Base-by-base conservation (phyloP, 2,888 invertebrate genomes). In the Cryptocephalus moraei region DNA sequence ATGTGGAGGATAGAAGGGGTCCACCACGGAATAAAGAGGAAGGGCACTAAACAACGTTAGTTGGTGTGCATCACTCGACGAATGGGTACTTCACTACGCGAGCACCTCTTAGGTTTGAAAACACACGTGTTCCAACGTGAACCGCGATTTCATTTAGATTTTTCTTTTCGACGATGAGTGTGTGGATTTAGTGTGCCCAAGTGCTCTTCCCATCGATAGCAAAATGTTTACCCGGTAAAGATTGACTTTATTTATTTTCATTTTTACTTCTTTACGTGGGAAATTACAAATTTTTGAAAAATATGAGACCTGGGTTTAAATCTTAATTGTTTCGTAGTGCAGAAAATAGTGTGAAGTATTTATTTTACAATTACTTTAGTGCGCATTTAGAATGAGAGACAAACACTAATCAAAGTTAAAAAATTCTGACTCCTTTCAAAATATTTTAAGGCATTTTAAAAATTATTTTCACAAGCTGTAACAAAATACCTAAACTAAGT, bases 221-320 rank as follows among this genome's bases (percentile, higher is more conserved):
- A 66, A 56, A 63, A 67, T 67, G 67, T 67, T 67, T 62, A 66
- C 67, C 65, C 63, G 67, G 67, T 67, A 67, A 66, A 22, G 22
- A 22, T 22, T 22, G 2, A 22, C 6, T 22, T 22, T 22, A 22
- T 22, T 22, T 22, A 22, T 6, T 12, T 36, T 36, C 6, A 36
- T 36, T 36, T 36, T 22, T 6, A 6, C 22, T 22, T 22, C 6
- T 22, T 22, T 22, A 22, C 22, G 22, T 22, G 22, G 6, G 22
- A 22, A 22, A 22, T 22, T 22, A 22, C 22, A 22, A 22, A 22
- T 4, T 22, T 22, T 22, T 22, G 6, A 22, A 4, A 22, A 22
- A 22, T 22, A 22, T 22, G 22, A 22, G 22, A 6, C 22, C 22
- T 4, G 22, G 2, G 22, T 22, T 22, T 22, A 22, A 6, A 22